Evolutionary conservation across 2,113 vertebrate species (phyloP).

Genomic region (Dicerorhinus sumatrensis): DNA sequence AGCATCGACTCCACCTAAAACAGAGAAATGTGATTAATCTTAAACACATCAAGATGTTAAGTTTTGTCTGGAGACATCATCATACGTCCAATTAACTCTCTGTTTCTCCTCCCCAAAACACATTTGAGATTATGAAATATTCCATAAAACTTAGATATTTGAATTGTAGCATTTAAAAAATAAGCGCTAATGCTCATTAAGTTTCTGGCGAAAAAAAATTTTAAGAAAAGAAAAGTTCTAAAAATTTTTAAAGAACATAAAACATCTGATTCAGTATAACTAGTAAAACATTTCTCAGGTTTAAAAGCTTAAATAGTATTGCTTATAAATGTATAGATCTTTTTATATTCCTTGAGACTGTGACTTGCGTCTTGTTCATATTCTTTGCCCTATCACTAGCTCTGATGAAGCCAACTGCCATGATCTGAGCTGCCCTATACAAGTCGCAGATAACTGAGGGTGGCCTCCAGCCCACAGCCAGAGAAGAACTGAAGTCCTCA

Average conservation of each 20-base stretch:
- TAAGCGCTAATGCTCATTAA: background rate
- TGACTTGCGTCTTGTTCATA: background rate
- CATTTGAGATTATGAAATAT: background rate
- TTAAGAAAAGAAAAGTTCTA: background rate
- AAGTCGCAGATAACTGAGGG: background rate
- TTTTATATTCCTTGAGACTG: background rate
- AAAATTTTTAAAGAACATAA: background rate
- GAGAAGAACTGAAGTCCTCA: background rate
- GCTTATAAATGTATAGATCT: background rate
- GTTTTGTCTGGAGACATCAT: background rate
- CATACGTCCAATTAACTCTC: background rate
- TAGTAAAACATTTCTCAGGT: background rate
- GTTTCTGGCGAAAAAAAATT: background rate
- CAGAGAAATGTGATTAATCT: background rate
- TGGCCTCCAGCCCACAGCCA: background rate
- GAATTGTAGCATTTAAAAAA: background rate
- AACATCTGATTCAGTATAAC: background rate
- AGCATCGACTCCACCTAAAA: background rate
- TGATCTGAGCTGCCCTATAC: background rate
- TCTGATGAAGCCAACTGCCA: background rate
- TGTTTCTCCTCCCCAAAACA: background rate
- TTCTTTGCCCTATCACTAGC: background rate
- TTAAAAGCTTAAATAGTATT: background rate
- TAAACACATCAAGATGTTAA: background rate
- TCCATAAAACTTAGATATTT: background rate